Base-by-base conservation (phyloP, 2,888 invertebrate species). In the Exephanes ischioxanthus region DNA sequence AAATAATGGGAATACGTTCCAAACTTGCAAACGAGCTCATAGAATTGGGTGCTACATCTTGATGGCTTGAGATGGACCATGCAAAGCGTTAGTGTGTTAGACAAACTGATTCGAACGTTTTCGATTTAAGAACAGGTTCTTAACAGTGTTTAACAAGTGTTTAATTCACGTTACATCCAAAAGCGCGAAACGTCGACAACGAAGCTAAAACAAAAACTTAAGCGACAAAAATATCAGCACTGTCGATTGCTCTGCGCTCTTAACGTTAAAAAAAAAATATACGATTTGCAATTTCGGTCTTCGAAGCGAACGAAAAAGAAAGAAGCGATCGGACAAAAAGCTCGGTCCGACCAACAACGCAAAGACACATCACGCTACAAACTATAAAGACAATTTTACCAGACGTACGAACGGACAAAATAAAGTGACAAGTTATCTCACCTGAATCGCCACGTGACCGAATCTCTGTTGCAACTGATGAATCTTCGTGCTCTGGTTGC, bases 401-500 rank as follows among this genome's bases (percentile, higher is more conserved):
- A 26, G 2, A 63, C 30, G 67, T 45, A 55, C 53, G n/a, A n/a
- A 68, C 48, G 16, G 19, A 14, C 14, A 67, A 41, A 72, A 48
- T 37, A 30, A 58, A 51, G 16, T 16, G 7, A 63, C 63, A 22
- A 41, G n/a, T 67, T 5, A 71, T 86, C 87, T 87, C 88, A 94
- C 94, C 92, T 93, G 93, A 55, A 94, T 90, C 19, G 95, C 94
- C 89, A 95, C 95, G 85, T 95, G 96, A 75, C 96, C 96, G 93
- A 97, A 97, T 94, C 96, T 96, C 81, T 96, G 96, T 92, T 97
- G 97, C 88, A 97, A 95, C 90, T 97, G 97, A 91, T 97, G 97
- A 94, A 97, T 97, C 94, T 97, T 97, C 6, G 97, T 97, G 91
- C 95, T 97, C 92, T 97, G 97, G 93, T 97, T 97, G 63, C 96